Evolutionary conservation across 2,797 vertebrate species (phyloP), one percentile per base, ranked within the genome.

Genomic region (Tapirus indicus): DNA sequence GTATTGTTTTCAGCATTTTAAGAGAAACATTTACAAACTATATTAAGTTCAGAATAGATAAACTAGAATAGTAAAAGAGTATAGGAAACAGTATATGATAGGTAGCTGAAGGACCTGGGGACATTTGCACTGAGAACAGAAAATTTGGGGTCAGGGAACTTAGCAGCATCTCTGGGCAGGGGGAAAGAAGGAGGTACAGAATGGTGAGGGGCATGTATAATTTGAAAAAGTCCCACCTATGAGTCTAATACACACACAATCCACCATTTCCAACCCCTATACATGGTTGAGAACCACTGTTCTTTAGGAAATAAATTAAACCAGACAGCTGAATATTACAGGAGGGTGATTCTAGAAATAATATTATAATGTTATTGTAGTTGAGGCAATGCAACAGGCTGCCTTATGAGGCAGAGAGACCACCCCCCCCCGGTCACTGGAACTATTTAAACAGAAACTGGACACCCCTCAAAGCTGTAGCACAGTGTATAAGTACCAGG

Each of bases 11-110:
- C 11, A 44, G 47, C 25, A 75, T 82, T 94, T 79, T 95, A 69
- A 92, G 38, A 62, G n/a, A 92, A 82, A 80, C 16, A 90, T 68
- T 86, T 97, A 72, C 35, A 94, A 97, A 93, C 8, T 82, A 84
- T 4, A 78, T 91, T 92, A 96, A 74, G 12, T 78, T 94, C 41
- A 68, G 10, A 88, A 52, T 32, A 94, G 44, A 95, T 69, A 35
- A 86, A 85, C 41, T 41, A 69, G 29, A 93, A 49, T 93, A 23
- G 52, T 79, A 32, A 85, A 21, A 41, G 6, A 52, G 77, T 68
- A 90, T 7, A 94, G 20, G 86, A 95, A 86, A 88, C 2, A 77
- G 16, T 72, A 69, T 88, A 64, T 66, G 12, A 32, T 35, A 82
- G 27, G 44, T 38, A 94, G 11, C n/a, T 88, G 29, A 95, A 97